Evolutionary conservation across 2,113 vertebrate genomes (phyloP), one percentile per base, ranked within the genome.

Genomic region (Hyperopisus bebe): DNA sequence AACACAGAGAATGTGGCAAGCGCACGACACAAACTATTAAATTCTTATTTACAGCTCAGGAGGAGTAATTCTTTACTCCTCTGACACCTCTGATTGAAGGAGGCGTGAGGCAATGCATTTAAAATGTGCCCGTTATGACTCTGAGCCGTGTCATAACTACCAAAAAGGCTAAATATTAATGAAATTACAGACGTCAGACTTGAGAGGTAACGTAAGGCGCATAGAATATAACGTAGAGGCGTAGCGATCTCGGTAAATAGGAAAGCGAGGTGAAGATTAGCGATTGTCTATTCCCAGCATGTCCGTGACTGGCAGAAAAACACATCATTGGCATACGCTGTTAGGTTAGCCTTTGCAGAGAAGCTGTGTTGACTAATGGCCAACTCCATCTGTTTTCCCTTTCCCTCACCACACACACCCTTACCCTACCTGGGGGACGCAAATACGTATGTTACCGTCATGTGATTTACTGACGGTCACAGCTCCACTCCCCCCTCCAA

Each of bases 91-190:
- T 87, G 48, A 87, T 35, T 50, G 48, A 86, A 87, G 31, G 31
- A 87, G 48, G 48, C n/a, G 50, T 87, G 50, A 55, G 13, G 27
- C 27, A 87, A 53, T 87, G 27, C 85, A 53, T 87, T 47, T 35
- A 35, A 87, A 87, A 87, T 50, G 47, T 35, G 35, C 50, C 82
- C 19, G 27, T 87, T 87, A 53, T 17, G 7, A 27, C 27, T 53
- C 27, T 35, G 50, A 21, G 13, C 27, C 50, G 0, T 53, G 48
- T 55, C 50, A 39, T 35, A 53, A 39, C 85, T 87, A 50, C 2
- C 13, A 87, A 87, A 87, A 50, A 87, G n/a, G n/a, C 85, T 53
- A 55, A 53, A 86, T 86, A 53, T 21, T 42, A 53, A 87, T 35
- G 21, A 53, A 21, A 53, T 35, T 35, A 51, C n/a, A 27, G 24